Evolutionary conservation across 2,113 vertebrate genomes (phyloP), one percentile per base, ranked within the genome.

Genomic region (Castor canadensis): DNA sequence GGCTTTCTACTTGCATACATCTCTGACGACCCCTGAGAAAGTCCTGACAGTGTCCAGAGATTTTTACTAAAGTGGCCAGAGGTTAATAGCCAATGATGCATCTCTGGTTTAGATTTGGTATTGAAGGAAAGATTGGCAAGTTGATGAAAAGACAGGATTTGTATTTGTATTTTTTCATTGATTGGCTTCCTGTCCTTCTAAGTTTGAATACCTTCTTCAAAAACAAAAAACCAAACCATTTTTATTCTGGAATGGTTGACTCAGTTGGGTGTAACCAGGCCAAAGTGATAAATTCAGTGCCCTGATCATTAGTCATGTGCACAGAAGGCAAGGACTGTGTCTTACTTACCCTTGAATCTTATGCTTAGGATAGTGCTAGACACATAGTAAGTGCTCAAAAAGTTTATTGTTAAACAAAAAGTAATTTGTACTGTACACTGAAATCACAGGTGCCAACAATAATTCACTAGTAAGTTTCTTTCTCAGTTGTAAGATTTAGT

Each of bases 381-480:
- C 30, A 88, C 38, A 17, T 11, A 69, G 28, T n/a, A 26, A 60
- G 28, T 81, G 45, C 64, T 89, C 43, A 64, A 40, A 81, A 66
- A 47, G 58, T 16, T 38, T 8, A 79, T 38, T 73, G 10, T 54
- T 45, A 54, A 56, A 43, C 80, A 26, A 58, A 67, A 77, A 66
- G n/a, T 43, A 60, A 76, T 67, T 62, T 49, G 19, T 28, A 16
- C 58, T 19, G 1, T 52, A 45, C 35, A 5, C 17, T 32, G 71
- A 80, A 89, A 62, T 86, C 72, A 80, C 77, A 92, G 56, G 47
- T 22, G 35, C 47, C 49, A 30, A 43, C 35, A 90, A 80, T 35
- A 71, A 83, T 89, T 56, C 22, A 30, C 28, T 45, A n/a, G 20
- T 62, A 80, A 40, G 40, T 66, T 87, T 60, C 9, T 38, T 72